Conservation (phyloP, 2,888 invertebrate genomes). For the Liposcelis brunnea region DNA sequence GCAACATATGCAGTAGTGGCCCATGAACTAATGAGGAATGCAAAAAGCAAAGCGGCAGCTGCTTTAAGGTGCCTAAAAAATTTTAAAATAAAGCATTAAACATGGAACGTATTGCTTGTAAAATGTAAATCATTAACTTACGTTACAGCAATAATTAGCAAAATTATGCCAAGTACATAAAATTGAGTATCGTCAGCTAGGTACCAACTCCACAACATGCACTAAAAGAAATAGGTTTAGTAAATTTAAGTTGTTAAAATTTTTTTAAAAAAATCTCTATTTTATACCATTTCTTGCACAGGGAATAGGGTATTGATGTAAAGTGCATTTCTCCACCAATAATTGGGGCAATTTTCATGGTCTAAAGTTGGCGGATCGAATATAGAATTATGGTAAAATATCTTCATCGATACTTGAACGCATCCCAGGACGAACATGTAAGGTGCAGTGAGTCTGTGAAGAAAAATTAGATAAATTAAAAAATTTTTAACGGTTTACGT, state of each 20-base stretch:
- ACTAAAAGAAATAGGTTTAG: conserved; percentile 33
- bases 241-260: not conserved
- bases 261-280: not conserved
- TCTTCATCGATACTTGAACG: conserved; percentile 51
- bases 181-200: conserved; percentile 76
- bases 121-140: too few relatives aligned
- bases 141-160: conserved; percentile 60
- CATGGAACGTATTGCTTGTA: too few relatives aligned
- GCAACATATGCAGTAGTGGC: conserved; percentile 67
- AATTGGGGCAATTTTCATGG: conserved; percentile 52
- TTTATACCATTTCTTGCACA: conserved; percentile 38
- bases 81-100: not conserved
- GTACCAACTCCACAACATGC: conserved; percentile 87
- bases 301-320: conserved; percentile 68
- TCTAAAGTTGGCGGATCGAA: conserved; percentile 55
- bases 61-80: conserved; percentile 51
- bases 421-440: conserved; percentile 63
- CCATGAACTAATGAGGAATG: conserved; percentile 59
- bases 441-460: conserved; percentile 55
- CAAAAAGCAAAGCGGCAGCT: conserved; percentile 44
- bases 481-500: too few relatives aligned
- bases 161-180: conserved; percentile 63
- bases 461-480: not conserved
- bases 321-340: conserved; percentile 72
- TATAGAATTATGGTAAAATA: conserved; percentile 51